Evolutionary conservation across 2,797 vertebrate species (phyloP).

Genomic region (Danio albolineatus): DNA sequence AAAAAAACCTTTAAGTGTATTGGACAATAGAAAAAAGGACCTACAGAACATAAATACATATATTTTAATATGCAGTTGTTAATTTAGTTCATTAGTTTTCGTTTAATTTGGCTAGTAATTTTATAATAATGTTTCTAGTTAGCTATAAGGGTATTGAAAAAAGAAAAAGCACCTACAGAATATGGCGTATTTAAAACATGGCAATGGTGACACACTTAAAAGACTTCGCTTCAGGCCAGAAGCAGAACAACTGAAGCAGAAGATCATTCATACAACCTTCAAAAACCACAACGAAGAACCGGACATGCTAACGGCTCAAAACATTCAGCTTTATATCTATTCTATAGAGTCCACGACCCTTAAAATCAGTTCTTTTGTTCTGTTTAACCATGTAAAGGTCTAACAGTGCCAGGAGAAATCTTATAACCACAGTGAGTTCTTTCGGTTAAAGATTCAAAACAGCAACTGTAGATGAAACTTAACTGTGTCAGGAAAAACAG

Average conservation of each 20-base stretch:
- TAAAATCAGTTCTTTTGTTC: neutral
- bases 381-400: neutral
- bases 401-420: neutral
- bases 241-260: conserved; percentile 20
- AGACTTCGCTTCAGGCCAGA: neutral
- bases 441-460: neutral
- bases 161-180: neutral
- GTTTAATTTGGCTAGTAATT: too few species aligned
- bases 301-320: conserved; percentile 4
- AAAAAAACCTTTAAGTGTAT: neutral
- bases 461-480: neutral
- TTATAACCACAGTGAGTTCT: neutral
- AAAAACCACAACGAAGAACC: neutral
- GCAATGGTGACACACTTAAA: neutral
- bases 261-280: neutral
- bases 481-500: neutral
- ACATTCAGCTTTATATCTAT: neutral
- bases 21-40: neutral
- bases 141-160: too few species aligned
- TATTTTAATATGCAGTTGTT: too few species aligned
- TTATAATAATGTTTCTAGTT: too few species aligned
- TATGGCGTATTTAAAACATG: neutral
- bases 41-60: neutral
- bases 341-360: neutral
- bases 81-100: too few species aligned